Evolutionary conservation across 2,797 vertebrate species (phyloP).

Genomic region (Simalia tracyae): DNA sequence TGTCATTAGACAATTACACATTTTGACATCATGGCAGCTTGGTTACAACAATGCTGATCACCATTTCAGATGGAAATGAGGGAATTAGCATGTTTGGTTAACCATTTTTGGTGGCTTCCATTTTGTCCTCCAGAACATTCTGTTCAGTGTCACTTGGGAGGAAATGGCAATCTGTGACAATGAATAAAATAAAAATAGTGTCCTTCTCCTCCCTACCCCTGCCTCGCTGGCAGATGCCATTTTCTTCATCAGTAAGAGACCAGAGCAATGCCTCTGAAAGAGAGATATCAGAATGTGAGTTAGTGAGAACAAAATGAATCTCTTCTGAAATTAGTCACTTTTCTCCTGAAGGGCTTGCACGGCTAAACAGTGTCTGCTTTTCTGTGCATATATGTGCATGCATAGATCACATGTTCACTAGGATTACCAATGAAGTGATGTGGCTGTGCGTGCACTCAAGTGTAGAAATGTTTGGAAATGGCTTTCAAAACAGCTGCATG

Average conservation of each 20-base stretch:
- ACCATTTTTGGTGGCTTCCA: neutral
- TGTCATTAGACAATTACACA: neutral
- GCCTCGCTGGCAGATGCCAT: neutral
- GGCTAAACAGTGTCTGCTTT: no score
- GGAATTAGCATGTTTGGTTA: neutral
- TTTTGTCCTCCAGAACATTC: neutral
- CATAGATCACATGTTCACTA: neutral
- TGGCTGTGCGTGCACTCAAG: neutral
- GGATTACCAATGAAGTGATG: neutral
- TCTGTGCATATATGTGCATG: neutral
- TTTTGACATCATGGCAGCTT: neutral
- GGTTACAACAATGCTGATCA: neutral
- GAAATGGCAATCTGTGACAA: neutral
- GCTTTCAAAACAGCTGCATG: neutral
- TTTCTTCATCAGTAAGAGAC: neutral
- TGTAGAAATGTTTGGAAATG: neutral
- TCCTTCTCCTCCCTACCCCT: neutral
- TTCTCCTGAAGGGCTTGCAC: neutral
- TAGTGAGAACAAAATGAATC: neutral
- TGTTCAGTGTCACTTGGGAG: neutral
- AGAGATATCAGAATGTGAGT: neutral
- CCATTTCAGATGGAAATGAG: neutral
- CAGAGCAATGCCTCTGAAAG: neutral
- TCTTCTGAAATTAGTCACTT: neutral
- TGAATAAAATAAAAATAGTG: neutral